Percentiles rank a stretch among this genome's conserved stretches.
Conservation (phyloP, 1,140 invertebrate genomes). For the Arion vulgaris region DNA sequence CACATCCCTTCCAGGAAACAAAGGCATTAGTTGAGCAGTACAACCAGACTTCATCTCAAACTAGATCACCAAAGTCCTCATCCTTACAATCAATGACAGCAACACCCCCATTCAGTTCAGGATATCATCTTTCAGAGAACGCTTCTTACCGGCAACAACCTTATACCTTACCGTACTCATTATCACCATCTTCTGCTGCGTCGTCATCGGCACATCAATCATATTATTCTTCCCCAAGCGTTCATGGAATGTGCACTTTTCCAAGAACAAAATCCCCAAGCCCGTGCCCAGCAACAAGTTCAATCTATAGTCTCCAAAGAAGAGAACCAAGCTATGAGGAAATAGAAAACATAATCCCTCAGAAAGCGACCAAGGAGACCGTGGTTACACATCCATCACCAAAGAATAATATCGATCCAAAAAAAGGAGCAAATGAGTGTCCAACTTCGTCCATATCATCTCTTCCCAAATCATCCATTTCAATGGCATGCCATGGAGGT, state of each 20-base stretch:
- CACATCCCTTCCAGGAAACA: not conserved
- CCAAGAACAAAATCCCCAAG: not conserved
- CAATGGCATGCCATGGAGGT: not conserved
- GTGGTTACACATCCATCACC: not conserved
- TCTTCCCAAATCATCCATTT: not conserved
- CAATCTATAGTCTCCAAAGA: conserved; percentile 21
- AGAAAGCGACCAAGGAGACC: not conserved
- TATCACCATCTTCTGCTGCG: not conserved
- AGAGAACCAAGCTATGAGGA: conserved; percentile 32
- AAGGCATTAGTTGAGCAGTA: conserved; percentile 13
- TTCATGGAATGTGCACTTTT: conserved; percentile 19
- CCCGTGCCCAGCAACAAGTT: not conserved
- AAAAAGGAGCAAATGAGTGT: not conserved
- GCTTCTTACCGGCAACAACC: not conserved
- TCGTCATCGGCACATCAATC: not conserved
- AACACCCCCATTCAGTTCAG: not conserved
- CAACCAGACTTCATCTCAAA: too few species aligned
- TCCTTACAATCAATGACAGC: not conserved
- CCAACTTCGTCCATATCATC: not conserved
- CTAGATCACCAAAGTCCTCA: not conserved
- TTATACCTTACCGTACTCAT: not conserved
- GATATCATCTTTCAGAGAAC: not conserved
- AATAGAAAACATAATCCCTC: conserved; percentile 31
- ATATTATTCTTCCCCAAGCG: conserved; percentile 14
- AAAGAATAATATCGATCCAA: not conserved